Conservation (phyloP, 2,888 invertebrate species). For the Microplitis manilae region DNA sequence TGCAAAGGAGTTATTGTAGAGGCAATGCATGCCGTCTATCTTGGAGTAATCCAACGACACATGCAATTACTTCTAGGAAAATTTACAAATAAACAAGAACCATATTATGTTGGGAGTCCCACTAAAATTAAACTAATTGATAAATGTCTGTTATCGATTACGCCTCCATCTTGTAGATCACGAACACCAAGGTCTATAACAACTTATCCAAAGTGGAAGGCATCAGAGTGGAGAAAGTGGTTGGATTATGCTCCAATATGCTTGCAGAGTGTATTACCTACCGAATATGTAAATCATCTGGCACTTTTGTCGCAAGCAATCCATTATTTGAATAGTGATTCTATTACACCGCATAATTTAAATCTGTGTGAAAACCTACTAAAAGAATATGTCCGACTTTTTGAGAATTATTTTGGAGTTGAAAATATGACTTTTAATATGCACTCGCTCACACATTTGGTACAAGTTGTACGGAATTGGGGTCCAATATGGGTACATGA, state of each 20-base stretch:
- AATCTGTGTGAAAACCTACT: slow-evolving; percentile 11
- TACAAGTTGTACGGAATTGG: background rate
- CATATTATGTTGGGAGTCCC: background rate
- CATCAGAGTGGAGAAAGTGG: background rate
- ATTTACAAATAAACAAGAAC: background rate
- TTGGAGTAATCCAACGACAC: background rate
- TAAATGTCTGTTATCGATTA: background rate
- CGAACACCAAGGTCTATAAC: background rate
- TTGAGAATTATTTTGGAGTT: slow-evolving; percentile 37
- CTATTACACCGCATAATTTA: slow-evolving; percentile 26
- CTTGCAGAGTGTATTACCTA: slow-evolving; percentile 17
- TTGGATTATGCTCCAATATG: slow-evolving; percentile 27
- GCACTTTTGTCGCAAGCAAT: slow-evolving; percentile 22
- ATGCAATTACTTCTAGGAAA: background rate
- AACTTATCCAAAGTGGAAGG: background rate
- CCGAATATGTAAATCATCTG: slow-evolving; percentile 12
- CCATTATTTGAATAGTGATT: slow-evolving; percentile 23
- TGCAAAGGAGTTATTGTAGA: slow-evolving; percentile 27
- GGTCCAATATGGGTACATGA: background rate
- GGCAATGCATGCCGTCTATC: slow-evolving; percentile 22
- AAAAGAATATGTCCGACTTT: slow-evolving; percentile 23
- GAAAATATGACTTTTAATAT: slow-evolving; percentile 38
- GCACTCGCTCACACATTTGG: slow-evolving; percentile 33
- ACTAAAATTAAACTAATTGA: background rate
- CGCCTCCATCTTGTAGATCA: background rate